phyloP scores from a whole-genome alignment of 1,140 invertebrate genomes.

The Wasmannia auropunctata region DNA sequence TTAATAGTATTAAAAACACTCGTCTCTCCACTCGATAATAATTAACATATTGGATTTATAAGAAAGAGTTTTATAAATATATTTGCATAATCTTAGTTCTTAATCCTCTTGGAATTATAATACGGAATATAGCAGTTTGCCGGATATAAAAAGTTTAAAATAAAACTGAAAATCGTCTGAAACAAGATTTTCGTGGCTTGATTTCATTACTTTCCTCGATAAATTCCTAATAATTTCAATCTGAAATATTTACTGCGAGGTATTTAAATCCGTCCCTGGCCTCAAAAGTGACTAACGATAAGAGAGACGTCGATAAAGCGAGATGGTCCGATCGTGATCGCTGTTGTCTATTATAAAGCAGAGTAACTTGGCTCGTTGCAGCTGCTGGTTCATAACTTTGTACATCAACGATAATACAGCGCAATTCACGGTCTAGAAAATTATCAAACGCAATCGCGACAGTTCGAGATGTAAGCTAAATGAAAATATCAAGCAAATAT shows the following conservation, averaged over 20 bases:
- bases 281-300: conserved; percentile 14
- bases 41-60: not conserved
- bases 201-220: not conserved
- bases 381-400: conserved; percentile 72
- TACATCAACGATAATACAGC: conserved; percentile 67
- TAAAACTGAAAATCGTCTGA: not conserved
- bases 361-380: conserved; percentile 76
- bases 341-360: conserved; percentile 81
- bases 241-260: not conserved
- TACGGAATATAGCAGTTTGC: not conserved
- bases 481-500: not conserved
- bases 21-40: not conserved
- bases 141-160: not conserved
- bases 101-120: not conserved
- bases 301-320: conserved; percentile 66
- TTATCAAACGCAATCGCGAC: not conserved
- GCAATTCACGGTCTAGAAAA: conserved; percentile 79
- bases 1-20: not conserved
- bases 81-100: not conserved
- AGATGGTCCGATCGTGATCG: conserved; percentile 74
- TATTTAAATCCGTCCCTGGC: conserved; percentile 24
- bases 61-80: not conserved
- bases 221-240: not conserved
- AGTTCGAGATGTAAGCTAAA: not conserved
- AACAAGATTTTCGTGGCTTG: not conserved